phyloP scores from a whole-genome alignment of 2,888 invertebrate genomes.

The Acanthoscelides obtectus region DNA sequence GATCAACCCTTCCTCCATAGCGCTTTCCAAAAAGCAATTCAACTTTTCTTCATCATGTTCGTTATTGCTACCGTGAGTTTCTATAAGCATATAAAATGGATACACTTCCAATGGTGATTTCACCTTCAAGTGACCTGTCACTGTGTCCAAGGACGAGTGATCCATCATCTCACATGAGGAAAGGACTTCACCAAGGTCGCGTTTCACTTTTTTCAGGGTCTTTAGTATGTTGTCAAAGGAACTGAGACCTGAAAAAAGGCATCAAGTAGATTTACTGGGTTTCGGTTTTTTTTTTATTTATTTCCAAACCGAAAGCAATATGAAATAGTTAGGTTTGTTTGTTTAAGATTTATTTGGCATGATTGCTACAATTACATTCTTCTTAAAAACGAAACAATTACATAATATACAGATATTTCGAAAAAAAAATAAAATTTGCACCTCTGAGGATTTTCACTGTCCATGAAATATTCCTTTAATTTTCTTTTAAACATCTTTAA shows the following conservation, averaged over 20 bases:
- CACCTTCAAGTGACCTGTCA: conserved; percentile 58
- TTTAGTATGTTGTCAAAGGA: conserved; percentile 74
- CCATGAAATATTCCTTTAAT: no score
- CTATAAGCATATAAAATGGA: conserved; percentile 82
- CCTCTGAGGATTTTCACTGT: no score
- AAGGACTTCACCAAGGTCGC: conserved; percentile 78
- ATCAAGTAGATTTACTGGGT: no score
- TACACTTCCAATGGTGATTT: conserved; percentile 59
- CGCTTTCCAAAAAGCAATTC: conserved; percentile 66
- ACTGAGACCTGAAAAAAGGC: conserved; percentile 58
- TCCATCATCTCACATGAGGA: conserved; percentile 97
- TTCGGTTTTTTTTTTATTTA: no score
- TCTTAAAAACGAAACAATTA: no score
- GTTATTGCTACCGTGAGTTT: conserved; percentile 82
- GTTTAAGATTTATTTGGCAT: no score
- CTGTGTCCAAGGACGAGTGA: conserved; percentile 62
- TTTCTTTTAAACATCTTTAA: no score
- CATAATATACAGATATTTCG: no score
- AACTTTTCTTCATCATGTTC: conserved; percentile 87
- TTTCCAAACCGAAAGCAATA: no score
- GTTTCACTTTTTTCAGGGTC: conserved; percentile 70
- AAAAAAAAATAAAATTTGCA: no score
- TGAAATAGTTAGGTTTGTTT: no score
- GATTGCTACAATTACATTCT: no score
- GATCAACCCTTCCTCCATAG: conserved; percentile 68